phyloP scores from a whole-genome alignment of 2,113 vertebrate species.

The Gobiocypris rarus region DNA sequence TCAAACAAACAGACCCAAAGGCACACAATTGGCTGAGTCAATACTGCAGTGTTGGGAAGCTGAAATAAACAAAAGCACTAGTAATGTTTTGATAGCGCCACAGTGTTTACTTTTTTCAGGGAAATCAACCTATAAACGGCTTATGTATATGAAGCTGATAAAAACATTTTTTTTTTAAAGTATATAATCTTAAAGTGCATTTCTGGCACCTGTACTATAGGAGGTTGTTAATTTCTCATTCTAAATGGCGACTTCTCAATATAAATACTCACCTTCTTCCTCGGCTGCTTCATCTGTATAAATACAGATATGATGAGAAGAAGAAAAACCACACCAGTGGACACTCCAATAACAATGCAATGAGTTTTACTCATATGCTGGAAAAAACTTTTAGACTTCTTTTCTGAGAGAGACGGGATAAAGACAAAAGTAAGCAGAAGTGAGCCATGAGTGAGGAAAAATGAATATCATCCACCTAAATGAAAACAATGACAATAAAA shows the following conservation, averaged over 20 bases:
- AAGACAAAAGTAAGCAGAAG: neutral
- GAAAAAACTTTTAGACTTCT: conserved; percentile 84
- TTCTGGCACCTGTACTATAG: neutral
- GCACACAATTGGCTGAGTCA: conserved; percentile 2
- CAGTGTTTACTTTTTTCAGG: neutral
- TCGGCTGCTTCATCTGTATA: conserved; percentile 85
- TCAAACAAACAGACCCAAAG: neutral
- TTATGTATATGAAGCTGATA: neutral
- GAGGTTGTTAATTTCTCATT: neutral
- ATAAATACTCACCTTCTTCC: conserved; percentile 38
- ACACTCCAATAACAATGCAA: conserved; percentile 89
- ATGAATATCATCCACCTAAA: neutral
- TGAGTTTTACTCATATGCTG: conserved; percentile 92
- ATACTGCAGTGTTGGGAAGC: neutral
- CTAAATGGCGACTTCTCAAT: neutral
- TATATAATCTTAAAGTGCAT: neutral
- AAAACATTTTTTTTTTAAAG: neutral
- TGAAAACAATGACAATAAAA: neutral
- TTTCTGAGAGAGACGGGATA: conserved; percentile 76
- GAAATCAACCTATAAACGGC: neutral
- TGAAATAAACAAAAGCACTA: conserved; percentile 4
- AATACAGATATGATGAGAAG: conserved; percentile 92
- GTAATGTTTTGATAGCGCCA: neutral
- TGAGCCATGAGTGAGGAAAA: neutral
- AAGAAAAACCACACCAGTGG: conserved; percentile 89